Conservation (phyloP, 1,140 invertebrate species). For the Sitobion miscanthi region DNA sequence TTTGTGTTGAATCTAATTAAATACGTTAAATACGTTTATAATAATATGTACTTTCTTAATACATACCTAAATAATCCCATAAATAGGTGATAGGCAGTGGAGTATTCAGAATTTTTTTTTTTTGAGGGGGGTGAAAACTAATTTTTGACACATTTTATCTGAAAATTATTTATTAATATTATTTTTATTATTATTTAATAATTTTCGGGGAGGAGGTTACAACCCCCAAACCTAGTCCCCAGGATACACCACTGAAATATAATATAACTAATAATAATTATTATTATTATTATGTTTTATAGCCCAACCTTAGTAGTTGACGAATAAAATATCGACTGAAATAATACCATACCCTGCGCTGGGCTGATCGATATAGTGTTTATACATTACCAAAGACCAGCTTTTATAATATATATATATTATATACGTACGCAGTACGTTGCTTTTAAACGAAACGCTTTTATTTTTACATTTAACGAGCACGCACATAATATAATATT, state of each 20-base stretch:
- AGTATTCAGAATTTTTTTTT: too few relatives aligned
- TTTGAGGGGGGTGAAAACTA: too few relatives aligned
- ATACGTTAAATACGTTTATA: not conserved
- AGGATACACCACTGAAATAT: not conserved
- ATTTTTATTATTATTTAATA: too few relatives aligned
- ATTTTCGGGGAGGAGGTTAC: too few relatives aligned
- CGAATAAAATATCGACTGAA: not conserved
- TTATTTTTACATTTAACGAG: slow-evolving; percentile 18
- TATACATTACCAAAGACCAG: not conserved
- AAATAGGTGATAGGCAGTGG: too few relatives aligned
- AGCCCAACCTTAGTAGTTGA: not conserved
- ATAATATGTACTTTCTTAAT: not conserved
- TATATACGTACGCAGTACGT: not conserved
- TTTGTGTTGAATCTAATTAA: not conserved
- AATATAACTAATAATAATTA: not conserved
- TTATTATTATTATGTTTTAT: not conserved
- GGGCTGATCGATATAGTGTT: not conserved
- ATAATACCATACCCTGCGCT: not conserved
- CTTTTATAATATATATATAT: slow-evolving; percentile 7
- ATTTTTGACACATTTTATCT: too few relatives aligned
- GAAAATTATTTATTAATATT: too few relatives aligned
- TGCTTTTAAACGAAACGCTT: not conserved
- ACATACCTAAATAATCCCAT: not conserved
- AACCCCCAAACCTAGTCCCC: too few relatives aligned
- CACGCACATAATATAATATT: not conserved